Evolutionary conservation across 2,113 vertebrate genomes (phyloP), one percentile per base, ranked within the genome.

Genomic region (Dicrurus megarhynchus): DNA sequence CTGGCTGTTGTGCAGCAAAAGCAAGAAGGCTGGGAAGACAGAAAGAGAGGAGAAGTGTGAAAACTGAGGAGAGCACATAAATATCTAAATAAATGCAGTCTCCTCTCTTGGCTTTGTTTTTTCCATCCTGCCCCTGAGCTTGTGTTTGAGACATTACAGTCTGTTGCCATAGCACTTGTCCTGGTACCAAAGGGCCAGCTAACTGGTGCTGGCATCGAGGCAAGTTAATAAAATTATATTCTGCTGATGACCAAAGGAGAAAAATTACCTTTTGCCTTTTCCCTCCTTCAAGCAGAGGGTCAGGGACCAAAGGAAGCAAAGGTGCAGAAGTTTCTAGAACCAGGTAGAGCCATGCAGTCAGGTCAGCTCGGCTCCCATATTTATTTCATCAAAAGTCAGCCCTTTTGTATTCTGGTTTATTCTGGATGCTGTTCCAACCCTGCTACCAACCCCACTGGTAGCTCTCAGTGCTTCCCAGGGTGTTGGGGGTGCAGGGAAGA

Each of bases 91-190:
- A 88, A 87, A 78, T n/a, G 9, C 35, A 75, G 47, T 35, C 63
- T 92, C 11, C 57, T 77, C 32, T 93, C 18, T 49, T 75, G 61
- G n/a, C 56, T 94, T 94, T 86, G 59, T 50, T 92, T 90, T 90
- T 92, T 71, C 42, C 47, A 47, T 63, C 57, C 52, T 89, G 57
- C 22, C 56, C 3, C 7, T 70, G 71, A 60, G 28, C 26, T 80
- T 23, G 2, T 84, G 85, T 94, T 91, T 88, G 80, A 94, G 95
- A 92, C 85, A 68, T 96, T 74, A 84, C 79, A 90, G 68, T 93
- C 71, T 92, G 92, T 67, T 95, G 68, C 80, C 11, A 9, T 89
- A 80, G 86, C 41, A 49, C 47, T 87, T 90, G 30, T 84, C 71
- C 70, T 86, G 37, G 75, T 90, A 93, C 47, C 65, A 78, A 56